These are phyloP conservation scores for Pseudopodoces humilis DNA, from an alignment of 2,113 vertebrate species.

Conservation along the genomic window DNA sequence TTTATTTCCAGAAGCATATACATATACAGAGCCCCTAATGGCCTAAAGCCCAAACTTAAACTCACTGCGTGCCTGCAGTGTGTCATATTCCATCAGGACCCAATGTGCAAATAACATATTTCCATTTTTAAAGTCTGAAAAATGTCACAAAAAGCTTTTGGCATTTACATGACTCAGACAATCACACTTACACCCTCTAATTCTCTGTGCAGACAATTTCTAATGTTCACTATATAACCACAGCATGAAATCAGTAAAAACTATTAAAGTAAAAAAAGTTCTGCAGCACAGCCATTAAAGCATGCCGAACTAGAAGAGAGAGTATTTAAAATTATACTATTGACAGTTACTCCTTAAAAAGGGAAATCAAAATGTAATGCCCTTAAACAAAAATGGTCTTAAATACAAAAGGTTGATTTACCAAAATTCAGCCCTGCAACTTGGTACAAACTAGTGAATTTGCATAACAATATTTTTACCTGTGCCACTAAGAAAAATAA, in stretches of 20 bases:
- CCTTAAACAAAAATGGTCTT: slow-evolving; percentile 28
- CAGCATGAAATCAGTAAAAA: slow-evolving; percentile 74
- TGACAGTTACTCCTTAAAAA: slow-evolving; percentile 47
- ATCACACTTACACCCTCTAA: slow-evolving; percentile 71
- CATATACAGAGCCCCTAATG: slow-evolving; percentile 22
- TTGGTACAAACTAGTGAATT: background rate
- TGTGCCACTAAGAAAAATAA: background rate
- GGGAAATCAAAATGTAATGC: slow-evolving; percentile 48
- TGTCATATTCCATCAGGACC: slow-evolving; percentile 74
- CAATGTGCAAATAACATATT: slow-evolving; percentile 78
- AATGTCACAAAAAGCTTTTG: slow-evolving; percentile 81
- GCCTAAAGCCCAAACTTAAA: slow-evolving; percentile 55
- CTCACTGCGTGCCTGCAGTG: slow-evolving; percentile 20
- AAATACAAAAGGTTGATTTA: background rate
- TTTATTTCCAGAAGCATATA: background rate
- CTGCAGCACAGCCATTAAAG: slow-evolving; percentile 50
- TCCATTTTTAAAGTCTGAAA: slow-evolving; percentile 79
- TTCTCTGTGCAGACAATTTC: slow-evolving; percentile 77
- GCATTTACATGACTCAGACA: slow-evolving; percentile 76
- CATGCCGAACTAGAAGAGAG: slow-evolving; percentile 4
- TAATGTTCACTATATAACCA: slow-evolving; percentile 66
- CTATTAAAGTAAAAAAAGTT: slow-evolving; percentile 64
- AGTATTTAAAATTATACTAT: slow-evolving; percentile 52
- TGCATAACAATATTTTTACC: background rate
- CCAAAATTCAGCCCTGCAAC: background rate